phyloP scores from a whole-genome alignment of 2,888 invertebrate genomes.

The Eupelmus urozonus region DNA sequence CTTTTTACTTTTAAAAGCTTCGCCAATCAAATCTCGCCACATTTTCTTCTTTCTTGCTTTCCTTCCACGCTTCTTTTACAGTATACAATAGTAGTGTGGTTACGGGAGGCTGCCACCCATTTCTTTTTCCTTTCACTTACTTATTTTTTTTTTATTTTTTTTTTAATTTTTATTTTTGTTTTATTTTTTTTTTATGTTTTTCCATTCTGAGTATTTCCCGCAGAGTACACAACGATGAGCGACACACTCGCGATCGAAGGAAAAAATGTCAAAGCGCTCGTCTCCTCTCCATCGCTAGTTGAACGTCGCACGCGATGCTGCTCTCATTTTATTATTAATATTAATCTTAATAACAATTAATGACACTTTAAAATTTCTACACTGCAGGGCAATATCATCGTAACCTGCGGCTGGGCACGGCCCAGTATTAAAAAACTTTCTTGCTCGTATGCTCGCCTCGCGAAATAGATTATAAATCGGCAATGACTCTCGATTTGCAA shows the following conservation, averaged over 20 bases:
- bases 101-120: slow-evolving; percentile 68
- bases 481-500: slow-evolving; percentile 59
- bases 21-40: slow-evolving; percentile 56
- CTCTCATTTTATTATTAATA: slow-evolving; percentile 64
- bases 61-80: slow-evolving; percentile 58
- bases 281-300: slow-evolving; percentile 62
- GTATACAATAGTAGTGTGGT: slow-evolving; percentile 69
- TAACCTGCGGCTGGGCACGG: slow-evolving; percentile 70
- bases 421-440: slow-evolving; percentile 68
- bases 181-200: slow-evolving; percentile 54
- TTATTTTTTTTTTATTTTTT: slow-evolving; percentile 35
- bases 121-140: slow-evolving; percentile 65
- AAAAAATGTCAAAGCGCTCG: slow-evolving; percentile 58
- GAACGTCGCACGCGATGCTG: slow-evolving; percentile 56
- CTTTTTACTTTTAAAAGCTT: slow-evolving; percentile 38
- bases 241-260: slow-evolving; percentile 60
- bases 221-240: slow-evolving; percentile 63
- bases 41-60: slow-evolving; percentile 60
- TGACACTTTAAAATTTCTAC: slow-evolving; percentile 75
- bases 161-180: slow-evolving; percentile 36
- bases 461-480: slow-evolving; percentile 61
- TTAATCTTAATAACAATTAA: slow-evolving; percentile 75
- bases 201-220: slow-evolving; percentile 63
- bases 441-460: slow-evolving; percentile 62
- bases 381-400: slow-evolving; percentile 70